phyloP scores from a whole-genome alignment of 1,140 invertebrate species.

The Heliconius congener region DNA sequence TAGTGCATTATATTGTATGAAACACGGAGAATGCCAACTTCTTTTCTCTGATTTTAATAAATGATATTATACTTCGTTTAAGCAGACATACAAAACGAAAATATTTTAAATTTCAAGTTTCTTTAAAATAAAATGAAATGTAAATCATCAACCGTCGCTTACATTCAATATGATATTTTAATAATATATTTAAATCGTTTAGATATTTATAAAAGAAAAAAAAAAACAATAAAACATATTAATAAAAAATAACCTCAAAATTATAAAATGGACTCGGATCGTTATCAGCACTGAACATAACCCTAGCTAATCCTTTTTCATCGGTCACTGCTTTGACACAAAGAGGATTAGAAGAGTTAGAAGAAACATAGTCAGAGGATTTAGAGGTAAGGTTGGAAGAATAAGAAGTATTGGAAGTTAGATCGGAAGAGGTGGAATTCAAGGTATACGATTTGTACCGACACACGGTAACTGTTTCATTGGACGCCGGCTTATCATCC shows the following conservation, averaged over 20 bases:
- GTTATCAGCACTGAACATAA: conserved; percentile 58
- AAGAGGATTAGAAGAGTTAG: conserved; percentile 13
- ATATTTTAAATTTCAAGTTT: no score
- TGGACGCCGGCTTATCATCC: conserved; percentile 62
- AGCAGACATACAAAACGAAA: no score
- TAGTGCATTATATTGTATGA: no score
- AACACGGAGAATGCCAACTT: no score
- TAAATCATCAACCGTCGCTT: no score
- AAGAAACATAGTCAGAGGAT: background rate
- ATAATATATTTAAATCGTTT: no score
- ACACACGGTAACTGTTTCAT: conserved; percentile 53
- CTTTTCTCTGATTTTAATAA: no score
- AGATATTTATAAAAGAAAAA: no score
- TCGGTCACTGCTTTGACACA: conserved; percentile 57
- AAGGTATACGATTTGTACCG: conserved; percentile 37
- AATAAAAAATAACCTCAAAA: conserved; percentile 47
- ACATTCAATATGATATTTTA: no score
- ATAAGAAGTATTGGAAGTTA: background rate
- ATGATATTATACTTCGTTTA: no score
- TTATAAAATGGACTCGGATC: conserved; percentile 49
- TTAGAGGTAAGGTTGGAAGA: background rate
- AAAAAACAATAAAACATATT: background rate
- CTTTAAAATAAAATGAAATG: no score
- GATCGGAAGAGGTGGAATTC: background rate
- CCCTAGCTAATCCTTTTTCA: conserved; percentile 49